phyloP scores from a whole-genome alignment of 2,797 vertebrate genomes.

The Echeneis naucrates region DNA sequence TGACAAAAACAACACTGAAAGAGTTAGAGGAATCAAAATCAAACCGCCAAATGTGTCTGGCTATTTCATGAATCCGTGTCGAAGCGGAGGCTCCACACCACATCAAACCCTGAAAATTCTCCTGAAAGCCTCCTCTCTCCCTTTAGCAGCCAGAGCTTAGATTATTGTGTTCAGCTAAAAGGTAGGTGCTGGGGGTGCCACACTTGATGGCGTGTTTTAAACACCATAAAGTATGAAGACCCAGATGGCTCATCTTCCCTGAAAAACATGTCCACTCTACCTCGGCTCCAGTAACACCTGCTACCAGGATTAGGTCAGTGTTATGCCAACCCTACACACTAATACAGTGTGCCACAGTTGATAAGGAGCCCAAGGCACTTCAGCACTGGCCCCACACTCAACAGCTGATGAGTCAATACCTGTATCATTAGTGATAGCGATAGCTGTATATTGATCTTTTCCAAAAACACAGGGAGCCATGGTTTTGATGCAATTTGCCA shows the following conservation, averaged over 20 bases:
- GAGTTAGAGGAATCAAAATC: conserved; percentile 74
- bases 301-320: conserved; percentile 77
- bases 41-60: conserved; percentile 68
- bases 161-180: conserved; percentile 77
- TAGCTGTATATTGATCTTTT: conserved; percentile 59
- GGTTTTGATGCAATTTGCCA: conserved; percentile 39
- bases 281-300: conserved; percentile 75
- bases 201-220: conserved; percentile 79
- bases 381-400: conserved; percentile 55
- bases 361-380: conserved; percentile 66
- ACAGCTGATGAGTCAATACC: conserved; percentile 69
- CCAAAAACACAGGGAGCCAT: conserved; percentile 43
- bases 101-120: conserved; percentile 75
- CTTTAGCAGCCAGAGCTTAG: conserved; percentile 63
- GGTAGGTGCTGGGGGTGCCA: conserved; percentile 76
- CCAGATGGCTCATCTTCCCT: conserved; percentile 83
- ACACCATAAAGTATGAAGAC: conserved; percentile 77
- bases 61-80: conserved; percentile 68
- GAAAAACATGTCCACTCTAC: conserved; percentile 76
- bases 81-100: conserved; percentile 60
- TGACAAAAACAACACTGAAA: conserved; percentile 70
- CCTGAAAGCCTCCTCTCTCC: conserved; percentile 68
- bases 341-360: conserved; percentile 63
- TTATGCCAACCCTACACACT: conserved; percentile 56
- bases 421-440: conserved; percentile 58